phyloP scores from a whole-genome alignment of 2,113 vertebrate genomes.

The Corythoichthys intestinalis region DNA sequence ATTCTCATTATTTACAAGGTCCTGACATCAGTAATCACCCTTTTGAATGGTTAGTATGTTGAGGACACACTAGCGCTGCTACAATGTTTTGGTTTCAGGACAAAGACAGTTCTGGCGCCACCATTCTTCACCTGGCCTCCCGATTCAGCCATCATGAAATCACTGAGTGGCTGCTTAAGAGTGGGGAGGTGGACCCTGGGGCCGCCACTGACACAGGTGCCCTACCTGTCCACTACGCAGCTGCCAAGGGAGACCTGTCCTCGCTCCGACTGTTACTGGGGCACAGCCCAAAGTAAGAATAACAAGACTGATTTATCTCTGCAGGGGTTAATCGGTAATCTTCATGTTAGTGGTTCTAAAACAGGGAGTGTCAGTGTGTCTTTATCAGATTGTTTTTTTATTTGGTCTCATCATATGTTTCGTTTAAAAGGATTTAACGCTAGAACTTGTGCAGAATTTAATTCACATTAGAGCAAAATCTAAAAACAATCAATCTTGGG shows the following conservation, averaged over 20 bases:
- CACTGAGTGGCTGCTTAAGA: conserved; percentile 87
- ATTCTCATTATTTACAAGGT: neutral
- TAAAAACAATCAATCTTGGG: neutral
- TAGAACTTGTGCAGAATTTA: neutral
- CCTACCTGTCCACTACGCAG: conserved; percentile 89
- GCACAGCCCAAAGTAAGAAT: conserved; percentile 86
- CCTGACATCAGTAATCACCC: too few relatives aligned
- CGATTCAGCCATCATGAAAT: conserved; percentile 92
- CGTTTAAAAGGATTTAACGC: neutral
- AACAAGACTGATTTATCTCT: conserved; percentile 12
- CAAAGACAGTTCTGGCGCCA: conserved; percentile 91
- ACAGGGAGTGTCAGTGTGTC: too few relatives aligned
- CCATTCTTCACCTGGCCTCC: conserved; percentile 90
- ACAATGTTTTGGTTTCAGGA: conserved; percentile 69
- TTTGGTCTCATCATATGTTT: neutral
- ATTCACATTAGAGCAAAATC: neutral
- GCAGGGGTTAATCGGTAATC: neutral
- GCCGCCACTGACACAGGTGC: conserved; percentile 85
- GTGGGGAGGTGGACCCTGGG: conserved; percentile 79
- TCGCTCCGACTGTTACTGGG: conserved; percentile 84
- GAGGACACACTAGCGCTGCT: neutral
- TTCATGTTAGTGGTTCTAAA: neutral
- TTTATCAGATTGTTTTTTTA: neutral
- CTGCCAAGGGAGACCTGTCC: conserved; percentile 94
- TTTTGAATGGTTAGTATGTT: neutral